A percentile compares a stretch with the other conserved stretches of the same genome.
Evolutionary conservation across 2,888 invertebrate species (phyloP).

Genomic region (Mechanitis messenoides): DNA sequence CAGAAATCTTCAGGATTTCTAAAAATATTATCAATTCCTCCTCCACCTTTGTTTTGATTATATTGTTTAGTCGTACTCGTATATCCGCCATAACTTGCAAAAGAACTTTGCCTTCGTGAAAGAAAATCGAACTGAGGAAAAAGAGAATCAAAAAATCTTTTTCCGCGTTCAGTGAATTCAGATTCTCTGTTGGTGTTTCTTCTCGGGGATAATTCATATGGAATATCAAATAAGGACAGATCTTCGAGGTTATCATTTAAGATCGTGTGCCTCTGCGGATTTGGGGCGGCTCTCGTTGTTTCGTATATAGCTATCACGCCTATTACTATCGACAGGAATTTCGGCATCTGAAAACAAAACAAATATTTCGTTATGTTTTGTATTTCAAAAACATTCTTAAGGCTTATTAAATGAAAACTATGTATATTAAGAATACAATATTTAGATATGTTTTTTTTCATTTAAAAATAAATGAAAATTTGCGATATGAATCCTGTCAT

Average conservation of each 20-base stretch:
- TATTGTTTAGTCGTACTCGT: conserved; percentile 30
- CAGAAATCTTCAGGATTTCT: conserved; percentile 1
- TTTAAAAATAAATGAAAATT: too few species aligned
- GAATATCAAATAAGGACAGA: conserved; percentile 35
- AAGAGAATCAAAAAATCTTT: conserved; percentile 38
- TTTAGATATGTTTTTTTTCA: too few species aligned
- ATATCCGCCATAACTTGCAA: conserved; percentile 22
- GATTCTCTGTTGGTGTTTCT: conserved; percentile 29
- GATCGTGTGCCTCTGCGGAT: conserved; percentile 37
- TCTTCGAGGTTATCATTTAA: conserved; percentile 26
- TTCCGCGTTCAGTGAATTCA: conserved; percentile 34
- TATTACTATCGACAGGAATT: conserved; percentile 35
- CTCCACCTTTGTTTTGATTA: conserved; percentile 24
- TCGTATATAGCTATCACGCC: conserved; percentile 43
- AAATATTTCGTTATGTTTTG: conserved; percentile 10
- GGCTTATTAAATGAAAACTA: too few species aligned
- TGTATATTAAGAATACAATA: too few species aligned
- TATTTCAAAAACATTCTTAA: too few species aligned
- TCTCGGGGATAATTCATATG: conserved; percentile 31
- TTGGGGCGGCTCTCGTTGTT: conserved; percentile 48
- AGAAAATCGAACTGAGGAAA: conserved; percentile 14
- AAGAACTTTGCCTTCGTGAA: conserved; percentile 16
- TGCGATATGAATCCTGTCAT: too few species aligned
- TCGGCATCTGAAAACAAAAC: conserved; percentile 58
- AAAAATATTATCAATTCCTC: neutral